Base-by-base conservation (phyloP, 2,797 vertebrate genomes). In the Protonibea diacanthus region DNA sequence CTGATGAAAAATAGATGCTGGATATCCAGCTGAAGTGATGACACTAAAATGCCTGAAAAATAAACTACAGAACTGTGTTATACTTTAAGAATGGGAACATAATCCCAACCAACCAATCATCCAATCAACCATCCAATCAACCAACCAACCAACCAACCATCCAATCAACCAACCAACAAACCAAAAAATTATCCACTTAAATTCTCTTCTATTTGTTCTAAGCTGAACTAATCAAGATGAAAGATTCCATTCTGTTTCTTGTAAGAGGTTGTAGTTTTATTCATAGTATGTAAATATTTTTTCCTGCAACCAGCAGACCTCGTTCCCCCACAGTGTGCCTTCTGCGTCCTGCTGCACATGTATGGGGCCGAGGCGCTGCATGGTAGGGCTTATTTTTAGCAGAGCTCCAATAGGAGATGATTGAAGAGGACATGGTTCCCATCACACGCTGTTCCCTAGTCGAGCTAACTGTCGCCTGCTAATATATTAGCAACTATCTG, bases 351-450 rank as follows among this genome's bases (percentile, higher is more conserved):
- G 27, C 61, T 18, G 4, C 18, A 59, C 38, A 9, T 20, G 17
- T 45, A 27, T 29, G 0, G 10, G 61, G 52, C 71, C 5, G 45
- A 53, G 63, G 14, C 15, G 1, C 49, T 51, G n/a, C 5, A 55
- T 76, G 44, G 62, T 66, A 14, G 56, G 40, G 6, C 13, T 62
- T 86, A 69, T 86, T 81, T 82, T 84, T 78, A 90, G 84, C n/a
- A 0, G 38, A 0, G 40, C 64, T 62, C 57, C 55, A 72, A 63
- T 42, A 62, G 55, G 56, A 73, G 62, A 29, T 80, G 84, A 85
- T 83, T 86, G 67, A 88, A 61, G 72, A 61, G 42, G 60, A 80
- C 63, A 20, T 47, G 56, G 23, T 86, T 88, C 78, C 86, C 88
- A 81, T 84, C 58, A 13, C 47, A 58, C 38, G 20, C 49, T 33